Conservation (phyloP, 2,797 vertebrate species). For the Cynodonichthys magdalenae region DNA sequence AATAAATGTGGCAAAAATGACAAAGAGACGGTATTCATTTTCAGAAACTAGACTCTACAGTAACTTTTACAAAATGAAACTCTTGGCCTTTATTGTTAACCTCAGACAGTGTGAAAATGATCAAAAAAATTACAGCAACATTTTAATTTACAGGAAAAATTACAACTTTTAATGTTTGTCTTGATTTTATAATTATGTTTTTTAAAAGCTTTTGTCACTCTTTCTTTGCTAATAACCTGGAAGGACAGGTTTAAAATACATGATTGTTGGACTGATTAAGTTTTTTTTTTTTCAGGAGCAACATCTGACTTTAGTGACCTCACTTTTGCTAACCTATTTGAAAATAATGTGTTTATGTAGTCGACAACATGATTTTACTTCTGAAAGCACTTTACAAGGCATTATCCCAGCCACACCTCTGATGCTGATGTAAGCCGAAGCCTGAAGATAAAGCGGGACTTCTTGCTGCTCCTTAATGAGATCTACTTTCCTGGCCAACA, state of each 20-base stretch:
- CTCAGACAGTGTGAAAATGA: neutral
- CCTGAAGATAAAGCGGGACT: slow-evolving; percentile 14
- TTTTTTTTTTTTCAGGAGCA: neutral
- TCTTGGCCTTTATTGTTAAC: neutral
- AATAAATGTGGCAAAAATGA: neutral
- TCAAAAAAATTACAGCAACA: slow-evolving; percentile 1
- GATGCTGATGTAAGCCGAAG: slow-evolving; percentile 2
- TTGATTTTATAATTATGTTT: slow-evolving; percentile 1
- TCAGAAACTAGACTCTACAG: slow-evolving; percentile 1
- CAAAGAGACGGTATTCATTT: neutral
- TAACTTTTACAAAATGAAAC: slow-evolving; percentile 4
- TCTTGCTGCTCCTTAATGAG: slow-evolving; percentile 7
- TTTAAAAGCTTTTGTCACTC: neutral
- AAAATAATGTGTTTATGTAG: neutral
- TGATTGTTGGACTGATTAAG: neutral
- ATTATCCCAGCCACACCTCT: slow-evolving; percentile 5
- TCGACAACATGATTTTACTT: slow-evolving; percentile 3
- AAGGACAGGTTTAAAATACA: neutral
- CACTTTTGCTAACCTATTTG: neutral
- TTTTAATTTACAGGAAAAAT: slow-evolving; percentile 1
- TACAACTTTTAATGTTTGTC: neutral
- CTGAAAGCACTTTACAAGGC: slow-evolving; percentile 8
- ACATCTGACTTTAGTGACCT: neutral
- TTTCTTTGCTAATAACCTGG: neutral
- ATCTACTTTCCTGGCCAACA: slow-evolving; percentile 14